These are phyloP conservation scores for Agonum fuliginosum DNA, from an alignment of 2,888 invertebrate species.

Conservation along the genomic window DNA sequence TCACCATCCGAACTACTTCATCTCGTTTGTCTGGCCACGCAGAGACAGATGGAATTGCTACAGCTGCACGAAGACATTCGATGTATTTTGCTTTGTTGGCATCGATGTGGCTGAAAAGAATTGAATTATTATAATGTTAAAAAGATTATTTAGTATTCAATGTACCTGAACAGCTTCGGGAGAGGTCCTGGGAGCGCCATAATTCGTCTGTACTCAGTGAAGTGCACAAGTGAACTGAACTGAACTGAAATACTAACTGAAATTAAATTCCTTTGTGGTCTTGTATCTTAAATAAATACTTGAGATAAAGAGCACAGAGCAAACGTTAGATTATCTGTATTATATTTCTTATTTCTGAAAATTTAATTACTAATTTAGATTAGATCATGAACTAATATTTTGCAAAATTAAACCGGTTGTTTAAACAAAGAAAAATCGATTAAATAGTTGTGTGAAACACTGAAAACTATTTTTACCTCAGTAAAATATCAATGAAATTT, in stretches of 20 bases:
- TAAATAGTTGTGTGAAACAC: too few relatives aligned
- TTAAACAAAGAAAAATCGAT: too few relatives aligned
- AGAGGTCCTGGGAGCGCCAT: slow-evolving; percentile 71
- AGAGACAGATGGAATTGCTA: slow-evolving; percentile 96
- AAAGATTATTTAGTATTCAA: slow-evolving; percentile 19
- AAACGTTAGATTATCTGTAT: too few relatives aligned
- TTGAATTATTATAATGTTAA: neutral
- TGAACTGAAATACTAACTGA: too few relatives aligned
- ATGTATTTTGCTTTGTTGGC: slow-evolving; percentile 85
- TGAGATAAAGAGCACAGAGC: slow-evolving; percentile 40
- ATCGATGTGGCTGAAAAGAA: slow-evolving; percentile 83
- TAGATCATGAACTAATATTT: too few relatives aligned
- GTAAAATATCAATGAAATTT: too few relatives aligned
- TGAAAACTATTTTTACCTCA: too few relatives aligned
- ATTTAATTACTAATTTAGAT: too few relatives aligned
- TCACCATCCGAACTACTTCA: slow-evolving; percentile 89
- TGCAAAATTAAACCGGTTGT: too few relatives aligned
- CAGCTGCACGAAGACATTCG: slow-evolving; percentile 85
- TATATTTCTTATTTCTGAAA: too few relatives aligned
- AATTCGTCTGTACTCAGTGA: neutral
- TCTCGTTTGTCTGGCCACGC: slow-evolving; percentile 88
- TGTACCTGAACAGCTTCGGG: slow-evolving; percentile 70
- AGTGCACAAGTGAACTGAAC: slow-evolving; percentile 12
- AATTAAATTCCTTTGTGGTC: slow-evolving; percentile 13
- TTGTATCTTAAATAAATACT: slow-evolving; percentile 45